A percentile compares a stretch with the other conserved stretches of the same genome.
Conservation (phyloP, 2,113 vertebrate species). For the Accipiter virgatus region DNA sequence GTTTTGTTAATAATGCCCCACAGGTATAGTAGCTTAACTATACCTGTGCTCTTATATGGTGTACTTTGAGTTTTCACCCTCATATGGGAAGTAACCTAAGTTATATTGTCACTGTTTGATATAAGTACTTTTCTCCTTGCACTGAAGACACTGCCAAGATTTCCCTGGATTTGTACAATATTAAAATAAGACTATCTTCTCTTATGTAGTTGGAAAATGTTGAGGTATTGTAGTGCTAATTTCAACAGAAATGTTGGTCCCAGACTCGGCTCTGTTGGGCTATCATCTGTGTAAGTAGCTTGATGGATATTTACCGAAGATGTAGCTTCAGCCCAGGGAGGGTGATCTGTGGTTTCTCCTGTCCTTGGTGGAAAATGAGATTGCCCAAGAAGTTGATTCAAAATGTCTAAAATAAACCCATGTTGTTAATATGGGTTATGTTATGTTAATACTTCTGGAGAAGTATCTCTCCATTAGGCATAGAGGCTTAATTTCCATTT, state of each 20-base stretch:
- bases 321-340: neutral
- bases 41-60: neutral
- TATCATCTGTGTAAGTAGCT: neutral
- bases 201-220: neutral
- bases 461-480: neutral
- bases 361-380: neutral
- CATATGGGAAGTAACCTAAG: neutral
- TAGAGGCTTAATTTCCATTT: neutral
- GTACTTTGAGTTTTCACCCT: neutral
- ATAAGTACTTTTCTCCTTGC: neutral
- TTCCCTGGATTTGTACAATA: neutral
- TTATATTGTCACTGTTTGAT: neutral
- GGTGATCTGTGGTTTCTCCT: neutral
- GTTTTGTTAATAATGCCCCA: neutral
- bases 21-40: neutral
- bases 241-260: neutral
- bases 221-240: neutral
- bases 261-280: neutral
- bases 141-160: neutral
- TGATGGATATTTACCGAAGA: neutral
- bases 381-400: neutral
- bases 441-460: neutral
- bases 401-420: neutral
- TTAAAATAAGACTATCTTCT: neutral
- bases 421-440: neutral